A percentile compares a stretch with the other conserved stretches of the same genome.
These are phyloP conservation scores for Drosophila infuscata DNA, from an alignment of 2,888 invertebrate species.

Conservation along the genomic window DNA sequence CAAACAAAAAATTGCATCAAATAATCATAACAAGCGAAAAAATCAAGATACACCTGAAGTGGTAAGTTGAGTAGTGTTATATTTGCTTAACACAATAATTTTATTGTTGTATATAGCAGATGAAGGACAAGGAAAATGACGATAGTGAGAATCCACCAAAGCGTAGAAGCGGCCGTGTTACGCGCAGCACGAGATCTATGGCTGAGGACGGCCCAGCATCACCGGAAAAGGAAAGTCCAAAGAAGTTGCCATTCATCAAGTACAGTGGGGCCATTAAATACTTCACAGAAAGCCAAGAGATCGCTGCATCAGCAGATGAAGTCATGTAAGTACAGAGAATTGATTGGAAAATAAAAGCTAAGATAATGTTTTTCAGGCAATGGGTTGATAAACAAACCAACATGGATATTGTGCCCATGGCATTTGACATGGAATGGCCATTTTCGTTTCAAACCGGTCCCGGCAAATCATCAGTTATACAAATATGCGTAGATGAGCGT, in stretches of 20 bases:
- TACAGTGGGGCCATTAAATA: constrained; percentile 83
- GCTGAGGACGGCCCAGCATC: constrained; percentile 64
- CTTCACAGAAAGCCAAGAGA: constrained; percentile 84
- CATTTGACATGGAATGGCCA: constrained; percentile 90
- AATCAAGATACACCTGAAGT: constrained; percentile 52
- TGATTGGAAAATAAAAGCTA: neutral
- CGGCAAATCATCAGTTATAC: constrained; percentile 88
- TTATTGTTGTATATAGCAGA: constrained; percentile 11
- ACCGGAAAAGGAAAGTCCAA: constrained; percentile 60
- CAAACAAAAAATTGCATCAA: constrained; percentile 1
- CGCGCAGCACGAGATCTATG: constrained; percentile 75
- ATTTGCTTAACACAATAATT: neutral
- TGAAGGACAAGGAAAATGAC: constrained; percentile 47
- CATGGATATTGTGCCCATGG: constrained; percentile 85
- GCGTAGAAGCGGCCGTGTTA: constrained; percentile 76
- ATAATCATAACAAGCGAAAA: constrained; percentile 49
- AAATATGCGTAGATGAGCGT: constrained; percentile 86
- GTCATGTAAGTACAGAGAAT: constrained; percentile 83
- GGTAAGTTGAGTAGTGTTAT: constrained; percentile 20
- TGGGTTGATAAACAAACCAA: constrained; percentile 81
- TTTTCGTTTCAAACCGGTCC: constrained; percentile 87
- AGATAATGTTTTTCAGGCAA: constrained; percentile 62
- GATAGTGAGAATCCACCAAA: constrained; percentile 79
- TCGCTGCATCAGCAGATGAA: constrained; percentile 85
- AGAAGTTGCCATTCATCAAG: constrained; percentile 76